Base-by-base conservation (phyloP, 2,797 vertebrate genomes). In the Eulemur coronatus region DNA sequence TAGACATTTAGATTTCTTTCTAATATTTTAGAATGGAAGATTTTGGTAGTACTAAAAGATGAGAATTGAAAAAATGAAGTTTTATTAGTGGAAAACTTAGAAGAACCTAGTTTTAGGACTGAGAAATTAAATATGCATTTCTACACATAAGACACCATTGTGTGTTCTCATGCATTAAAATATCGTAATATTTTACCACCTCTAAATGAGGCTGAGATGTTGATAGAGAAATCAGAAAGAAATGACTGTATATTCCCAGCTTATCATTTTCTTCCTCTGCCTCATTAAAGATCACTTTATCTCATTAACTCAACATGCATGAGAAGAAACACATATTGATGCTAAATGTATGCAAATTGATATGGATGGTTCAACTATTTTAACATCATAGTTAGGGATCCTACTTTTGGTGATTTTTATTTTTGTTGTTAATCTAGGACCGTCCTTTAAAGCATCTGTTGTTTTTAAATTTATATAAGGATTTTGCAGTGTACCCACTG, bases 241-340 rank as follows among this genome's bases (percentile, higher is more conserved):
- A 94, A n/a, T 41, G 7, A 75, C 4, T 93, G 26, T 75, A 22
- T 96, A 18, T 87, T 24, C 12, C 17, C 28, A 73, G n/a, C 61
- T 92, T 89, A 75, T 84, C 69, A 65, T 92, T 95, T 96, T 92
- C 38, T 95, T 59, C 41, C 30, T 92, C 43, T 95, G 75, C 65
- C 67, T 96, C 59, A 96, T 92, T 97, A 70, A 92, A 80, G 65
- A 94, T 79, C 59, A 95, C 63, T 95, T 93, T 93, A 80, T 93
- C 50, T 96, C 67, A 85, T 86, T 93, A 94, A 61, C 33, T 89
- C 65, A 94, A 0, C 20, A 18, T 91, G 69, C 63, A 81, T 91
- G 35, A 93, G 59, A 95, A 96, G 63, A 93, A 96, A 52, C 10
- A 43, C 15, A n/a, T 79, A 63, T 20, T 93, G 59, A 52, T 89